Percentiles rank a stretch among this genome's conserved stretches.
These are phyloP conservation scores for Eristalis intricaria DNA, from an alignment of 2,888 invertebrate species.

Conservation along the genomic window DNA sequence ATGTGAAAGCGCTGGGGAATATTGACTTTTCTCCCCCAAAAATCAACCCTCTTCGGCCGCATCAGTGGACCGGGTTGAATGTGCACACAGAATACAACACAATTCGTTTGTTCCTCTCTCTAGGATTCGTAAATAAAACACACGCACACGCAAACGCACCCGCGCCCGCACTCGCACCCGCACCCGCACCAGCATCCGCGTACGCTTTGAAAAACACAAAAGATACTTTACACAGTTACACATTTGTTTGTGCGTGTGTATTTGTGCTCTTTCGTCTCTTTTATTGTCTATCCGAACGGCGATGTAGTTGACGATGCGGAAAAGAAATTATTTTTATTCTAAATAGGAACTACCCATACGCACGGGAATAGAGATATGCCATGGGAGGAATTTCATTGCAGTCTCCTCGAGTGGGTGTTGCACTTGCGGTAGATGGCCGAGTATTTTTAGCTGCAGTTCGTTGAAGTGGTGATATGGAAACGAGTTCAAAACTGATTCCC, in stretches of 20 bases:
- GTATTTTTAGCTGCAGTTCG: conserved; percentile 14
- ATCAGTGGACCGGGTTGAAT: conserved; percentile 56
- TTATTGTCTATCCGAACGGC: conserved; percentile 35
- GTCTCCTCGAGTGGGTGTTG: conserved; percentile 9
- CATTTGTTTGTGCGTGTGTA: conserved; percentile 15
- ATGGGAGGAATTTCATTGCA: not conserved
- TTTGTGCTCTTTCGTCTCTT: conserved; percentile 21
- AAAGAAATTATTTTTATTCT: conserved; percentile 57
- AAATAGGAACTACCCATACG: conserved; percentile 19
- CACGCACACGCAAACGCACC: conserved; percentile 4
- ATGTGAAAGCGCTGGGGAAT: conserved; percentile 74
- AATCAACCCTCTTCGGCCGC: conserved; percentile 60
- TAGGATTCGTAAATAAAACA: conserved; percentile 49
- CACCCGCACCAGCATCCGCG: too few relatives aligned
- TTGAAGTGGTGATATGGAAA: not conserved
- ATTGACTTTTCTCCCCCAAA: conserved; percentile 69
- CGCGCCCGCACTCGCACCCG: not conserved
- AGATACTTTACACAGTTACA: conserved; percentile 17
- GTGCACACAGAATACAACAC: conserved; percentile 47
- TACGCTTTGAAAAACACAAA: conserved; percentile 13
- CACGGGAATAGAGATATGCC: conserved; percentile 27
- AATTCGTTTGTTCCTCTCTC: conserved; percentile 65
- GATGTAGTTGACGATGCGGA: conserved; percentile 52
- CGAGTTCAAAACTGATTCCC: not conserved
- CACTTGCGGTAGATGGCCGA: not conserved